Conservation (phyloP, 1,140 invertebrate genomes). For the Pseudachorutes palmiensis region DNA sequence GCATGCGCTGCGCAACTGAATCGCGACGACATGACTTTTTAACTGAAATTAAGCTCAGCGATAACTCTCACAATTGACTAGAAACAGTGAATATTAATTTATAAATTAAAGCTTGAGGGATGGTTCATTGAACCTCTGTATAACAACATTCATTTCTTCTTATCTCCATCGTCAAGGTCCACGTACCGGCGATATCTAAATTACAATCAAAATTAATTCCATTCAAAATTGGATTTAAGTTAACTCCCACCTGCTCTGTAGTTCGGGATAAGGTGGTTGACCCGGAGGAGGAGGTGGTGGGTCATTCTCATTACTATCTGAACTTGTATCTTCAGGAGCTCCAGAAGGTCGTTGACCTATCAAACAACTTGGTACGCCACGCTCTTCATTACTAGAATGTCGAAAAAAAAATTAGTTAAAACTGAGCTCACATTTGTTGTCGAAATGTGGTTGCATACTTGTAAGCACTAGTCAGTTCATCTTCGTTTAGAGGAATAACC, state of each 20-base stretch:
- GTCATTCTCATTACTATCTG: constrained; percentile 28
- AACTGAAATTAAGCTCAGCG: no score
- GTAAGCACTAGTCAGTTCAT: not conserved
- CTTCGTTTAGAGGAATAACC: not conserved
- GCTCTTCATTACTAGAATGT: constrained; percentile 23
- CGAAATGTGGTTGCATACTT: not conserved
- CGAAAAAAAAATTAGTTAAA: constrained; percentile 7
- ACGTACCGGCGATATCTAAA: no score
- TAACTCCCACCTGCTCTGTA: constrained; percentile 26
- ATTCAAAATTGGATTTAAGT: not conserved
- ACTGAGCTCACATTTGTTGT: no score
- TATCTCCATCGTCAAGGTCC: constrained; percentile 20
- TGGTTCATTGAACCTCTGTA: not conserved
- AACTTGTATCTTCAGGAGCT: constrained; percentile 32
- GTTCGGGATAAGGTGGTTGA: constrained; percentile 31
- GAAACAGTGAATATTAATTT: not conserved
- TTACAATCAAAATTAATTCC: not conserved
- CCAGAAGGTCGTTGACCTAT: constrained; percentile 31
- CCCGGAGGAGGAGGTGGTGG: constrained; percentile 27
- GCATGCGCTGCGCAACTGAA: no score
- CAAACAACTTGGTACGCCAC: constrained; percentile 34
- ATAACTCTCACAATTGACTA: no score
- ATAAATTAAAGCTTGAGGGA: not conserved
- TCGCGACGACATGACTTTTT: no score
- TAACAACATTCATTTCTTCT: constrained; percentile 14